These are phyloP conservation scores for Mimachlamys varia DNA, from an alignment of 2,888 invertebrate genomes.

Conservation along the genomic window DNA sequence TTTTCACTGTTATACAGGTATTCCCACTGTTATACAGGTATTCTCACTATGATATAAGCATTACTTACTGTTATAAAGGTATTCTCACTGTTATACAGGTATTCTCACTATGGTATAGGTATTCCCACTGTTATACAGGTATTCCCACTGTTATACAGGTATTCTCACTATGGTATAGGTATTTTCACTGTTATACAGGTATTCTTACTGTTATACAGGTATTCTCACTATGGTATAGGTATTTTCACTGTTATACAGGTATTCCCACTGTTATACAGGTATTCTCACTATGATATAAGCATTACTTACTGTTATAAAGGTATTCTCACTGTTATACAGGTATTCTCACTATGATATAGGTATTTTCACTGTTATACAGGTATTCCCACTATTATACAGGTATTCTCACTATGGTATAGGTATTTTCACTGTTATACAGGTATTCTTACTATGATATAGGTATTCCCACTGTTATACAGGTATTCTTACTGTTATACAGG, in stretches of 20 bases:
- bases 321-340: too few relatives aligned
- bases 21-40: background rate
- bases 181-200: background rate
- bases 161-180: background rate
- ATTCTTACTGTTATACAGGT: background rate
- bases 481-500: too few relatives aligned
- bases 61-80: background rate
- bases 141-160: too few relatives aligned
- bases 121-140: too few relatives aligned
- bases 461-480: too few relatives aligned
- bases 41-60: background rate
- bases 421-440: background rate
- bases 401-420: background rate
- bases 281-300: too few relatives aligned
- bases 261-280: too few relatives aligned
- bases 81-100: background rate
- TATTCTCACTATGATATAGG: too few relatives aligned
- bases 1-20: background rate
- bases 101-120: background rate
- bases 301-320: too few relatives aligned
- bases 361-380: too few relatives aligned
- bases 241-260: too few relatives aligned
- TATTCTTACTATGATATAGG: background rate
- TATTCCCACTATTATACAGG: too few relatives aligned
- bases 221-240: background rate